Base-by-base conservation (phyloP, 2,113 vertebrate genomes). In the Erinaceus europaeus region DNA sequence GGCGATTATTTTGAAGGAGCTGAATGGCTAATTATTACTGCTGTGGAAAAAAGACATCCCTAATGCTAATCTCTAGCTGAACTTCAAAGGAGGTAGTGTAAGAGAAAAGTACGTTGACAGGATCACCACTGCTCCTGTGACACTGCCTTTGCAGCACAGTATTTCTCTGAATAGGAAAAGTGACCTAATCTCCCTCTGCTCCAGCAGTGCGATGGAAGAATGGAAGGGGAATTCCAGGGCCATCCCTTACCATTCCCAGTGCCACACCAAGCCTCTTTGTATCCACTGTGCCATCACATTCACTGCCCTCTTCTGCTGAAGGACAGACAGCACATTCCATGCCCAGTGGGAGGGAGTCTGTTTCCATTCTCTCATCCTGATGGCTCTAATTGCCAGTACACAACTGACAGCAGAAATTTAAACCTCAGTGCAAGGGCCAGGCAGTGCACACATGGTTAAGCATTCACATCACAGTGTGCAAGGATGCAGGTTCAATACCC, bases 161-260 rank as follows among this genome's bases (percentile, higher is more conserved):
- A 11, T 55, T 32, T 48, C 23, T 57, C 4, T n/a, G n/a, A n/a
- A n/a, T n/a, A n/a, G n/a, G n/a, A n/a, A n/a, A n/a, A n/a, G n/a
- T n/a, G n/a, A n/a, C n/a, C n/a, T n/a, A n/a, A n/a, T n/a, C 50
- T 52, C 50, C 20, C 13, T 20, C 50, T 52, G 13, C 50, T 20
- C 50, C 13, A 3, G 13, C 4, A 9, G 12, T 23, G 14, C 42
- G 21, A 0, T 20, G 46, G n/a, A 17, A n/a, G 15, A 50, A 38
- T 8, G 3, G 7, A 38, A 55, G 44, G 59, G 42, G 9, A 20
- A 3, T 32, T 40, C 20, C 23, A 50, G 61, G 9, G 1, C 0
- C 8, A 3, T 2, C 40, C 6, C 1, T 29, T 3, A 1, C 34
- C 12, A 4, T 12, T 3, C 0, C 6, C 13, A 27, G 17, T n/a